phyloP scores from a whole-genome alignment of 2,113 vertebrate genomes.

The Chaetops frenatus region DNA sequence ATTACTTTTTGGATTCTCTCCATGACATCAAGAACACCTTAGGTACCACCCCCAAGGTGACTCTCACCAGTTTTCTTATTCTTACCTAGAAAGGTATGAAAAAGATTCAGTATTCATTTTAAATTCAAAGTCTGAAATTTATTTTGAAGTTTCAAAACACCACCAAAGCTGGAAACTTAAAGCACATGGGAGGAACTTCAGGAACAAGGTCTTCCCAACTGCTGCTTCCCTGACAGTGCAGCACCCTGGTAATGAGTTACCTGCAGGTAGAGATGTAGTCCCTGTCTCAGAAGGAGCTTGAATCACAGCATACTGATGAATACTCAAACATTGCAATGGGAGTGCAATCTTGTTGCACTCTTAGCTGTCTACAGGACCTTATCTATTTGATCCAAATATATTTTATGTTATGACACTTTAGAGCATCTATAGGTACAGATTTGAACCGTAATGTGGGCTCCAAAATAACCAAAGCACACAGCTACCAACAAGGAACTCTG shows the following conservation, averaged over 20 bases:
- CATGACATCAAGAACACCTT: not conserved
- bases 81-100: not conserved
- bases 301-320: not conserved
- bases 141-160: not conserved
- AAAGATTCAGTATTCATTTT: not conserved
- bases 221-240: not conserved
- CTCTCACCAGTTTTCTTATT: not conserved
- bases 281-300: not conserved
- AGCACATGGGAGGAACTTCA: not conserved
- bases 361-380: not conserved
- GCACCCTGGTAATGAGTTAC: not conserved
- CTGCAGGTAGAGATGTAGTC: not conserved
- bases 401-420: not conserved
- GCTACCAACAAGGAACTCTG: not conserved
- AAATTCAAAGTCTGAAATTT: not conserved
- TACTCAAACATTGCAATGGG: not conserved
- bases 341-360: not conserved
- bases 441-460: not conserved
- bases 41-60: rapidly evolving
- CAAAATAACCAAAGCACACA: not conserved
- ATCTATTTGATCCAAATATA: not conserved
- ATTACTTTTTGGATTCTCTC: not conserved
- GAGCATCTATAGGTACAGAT: not conserved
- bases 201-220: not conserved
- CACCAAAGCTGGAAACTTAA: not conserved